phyloP scores from a whole-genome alignment of 2,888 invertebrate species.

The Ashinkailepas kermadecensis region DNA sequence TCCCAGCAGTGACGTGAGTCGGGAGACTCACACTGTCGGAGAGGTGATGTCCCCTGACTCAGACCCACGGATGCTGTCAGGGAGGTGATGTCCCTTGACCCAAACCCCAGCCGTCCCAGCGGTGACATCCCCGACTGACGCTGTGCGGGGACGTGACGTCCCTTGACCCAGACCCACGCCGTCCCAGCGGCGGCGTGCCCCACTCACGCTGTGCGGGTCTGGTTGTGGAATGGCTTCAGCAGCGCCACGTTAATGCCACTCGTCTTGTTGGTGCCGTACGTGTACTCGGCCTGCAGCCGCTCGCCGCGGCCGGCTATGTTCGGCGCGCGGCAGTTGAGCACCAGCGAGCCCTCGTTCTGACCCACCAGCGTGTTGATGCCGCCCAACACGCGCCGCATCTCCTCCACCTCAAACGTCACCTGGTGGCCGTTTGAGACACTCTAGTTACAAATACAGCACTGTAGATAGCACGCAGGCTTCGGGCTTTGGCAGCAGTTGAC shows the following conservation, averaged over 20 bases:
- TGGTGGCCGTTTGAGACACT: slow-evolving; percentile 39
- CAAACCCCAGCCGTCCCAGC: too few species aligned
- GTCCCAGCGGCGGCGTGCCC: background rate
- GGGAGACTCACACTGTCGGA: too few species aligned
- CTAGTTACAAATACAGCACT: too few species aligned
- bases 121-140: too few species aligned
- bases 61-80: too few species aligned
- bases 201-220: slow-evolving; percentile 40
- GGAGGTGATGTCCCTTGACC: too few species aligned
- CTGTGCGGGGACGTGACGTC: background rate
- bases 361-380: slow-evolving; percentile 80
- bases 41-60: too few species aligned
- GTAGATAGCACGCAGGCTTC: too few species aligned
- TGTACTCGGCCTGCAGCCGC: slow-evolving; percentile 66
- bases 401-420: slow-evolving; percentile 79
- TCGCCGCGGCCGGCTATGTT: slow-evolving; percentile 86
- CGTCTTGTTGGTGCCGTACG: slow-evolving; percentile 72
- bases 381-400: slow-evolving; percentile 71
- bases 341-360: slow-evolving; percentile 81
- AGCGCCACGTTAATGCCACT: slow-evolving; percentile 71
- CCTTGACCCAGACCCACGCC: background rate
- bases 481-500: too few species aligned
- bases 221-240: slow-evolving; percentile 69
- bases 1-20: too few species aligned
- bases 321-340: slow-evolving; percentile 64